Base-by-base conservation (phyloP, 1,140 invertebrate species). In the Magallana angulata region DNA sequence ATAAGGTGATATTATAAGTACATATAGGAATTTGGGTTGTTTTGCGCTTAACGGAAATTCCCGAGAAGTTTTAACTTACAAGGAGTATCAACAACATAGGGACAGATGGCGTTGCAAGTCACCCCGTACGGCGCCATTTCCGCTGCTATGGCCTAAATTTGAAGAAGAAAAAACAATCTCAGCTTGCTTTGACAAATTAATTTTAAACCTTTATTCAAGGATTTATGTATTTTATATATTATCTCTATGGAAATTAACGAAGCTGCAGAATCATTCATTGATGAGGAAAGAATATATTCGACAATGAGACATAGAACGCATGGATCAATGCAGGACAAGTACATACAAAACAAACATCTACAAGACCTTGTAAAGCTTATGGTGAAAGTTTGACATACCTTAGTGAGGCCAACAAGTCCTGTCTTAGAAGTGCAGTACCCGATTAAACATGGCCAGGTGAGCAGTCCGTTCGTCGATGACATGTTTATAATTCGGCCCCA, bases 401-500 rank as follows among this genome's bases (percentile, higher is more conserved):
- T 93, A 6, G 94, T 94, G 36, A 95, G 84, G 12, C 94, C 93
- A 24, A 94, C 87, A 4, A 94, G 64, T n/a, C 93, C 94, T 87
- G 93, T 92, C 87, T 95, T 95, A 6, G 92, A 89, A 9, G 94
- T 90, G n/a, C 91, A 90, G 88, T 95, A 95, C 14, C 93, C 92
- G 4, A 91, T 68, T 86, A 94, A 94, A 85, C 91, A 90, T 4
- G 92, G 90, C 2, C 91, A 93, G 1, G 93, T 93, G 12, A 93
- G 86, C 7, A 90, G 81, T 14, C 93, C 92, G 85, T 93, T 92
- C 24, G 89, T 91, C 7, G 94, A 94, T 0, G 92, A 92, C 16
- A 95, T 90, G 86, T 94, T 94, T n/a, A 95, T 90, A 16, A 95
- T 92, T 7, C 93, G 86, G 18, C 94, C 94, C 92, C 92, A 94